Percentiles rank a stretch among this genome's conserved stretches.
These are phyloP conservation scores for Turritopsis dohrnii DNA, from an alignment of 30 jellyfish, hydroid and myxozoan genomes.

Conservation along the genomic window DNA sequence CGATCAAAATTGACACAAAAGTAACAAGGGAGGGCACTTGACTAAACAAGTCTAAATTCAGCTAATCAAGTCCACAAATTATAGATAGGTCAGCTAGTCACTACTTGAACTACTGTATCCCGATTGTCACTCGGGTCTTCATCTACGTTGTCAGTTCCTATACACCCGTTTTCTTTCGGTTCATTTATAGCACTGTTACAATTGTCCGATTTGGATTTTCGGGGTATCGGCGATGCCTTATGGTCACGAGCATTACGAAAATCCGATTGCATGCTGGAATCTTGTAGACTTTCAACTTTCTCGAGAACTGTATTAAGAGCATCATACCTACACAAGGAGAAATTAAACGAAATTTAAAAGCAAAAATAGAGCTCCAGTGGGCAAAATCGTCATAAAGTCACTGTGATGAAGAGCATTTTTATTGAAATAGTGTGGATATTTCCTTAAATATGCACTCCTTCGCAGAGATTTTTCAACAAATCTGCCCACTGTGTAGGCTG, in stretches of 20 bases:
- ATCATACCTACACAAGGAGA: constrained; percentile 29
- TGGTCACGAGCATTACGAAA: constrained; percentile 27
- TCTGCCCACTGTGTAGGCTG: no score
- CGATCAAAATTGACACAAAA: neutral
- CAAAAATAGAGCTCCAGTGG: no score
- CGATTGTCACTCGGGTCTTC: neutral
- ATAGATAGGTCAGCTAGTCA: neutral
- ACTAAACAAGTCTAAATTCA: neutral
- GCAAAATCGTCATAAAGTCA: no score
- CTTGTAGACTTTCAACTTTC: constrained; percentile 82
- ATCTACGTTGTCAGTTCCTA: neutral
- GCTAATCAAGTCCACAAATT: neutral
- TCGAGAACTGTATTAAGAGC: constrained; percentile 57
- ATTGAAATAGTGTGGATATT: no score
- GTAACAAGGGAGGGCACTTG: neutral
- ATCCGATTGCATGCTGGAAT: constrained; percentile 56
- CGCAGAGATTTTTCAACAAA: no score
- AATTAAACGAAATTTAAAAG: neutral
- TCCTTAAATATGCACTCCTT: no score
- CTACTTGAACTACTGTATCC: neutral
- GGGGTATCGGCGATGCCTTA: constrained; percentile 10
- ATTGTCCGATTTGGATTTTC: constrained; percentile 6
- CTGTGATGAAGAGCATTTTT: no score
- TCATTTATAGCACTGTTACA: neutral
- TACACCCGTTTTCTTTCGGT: neutral